Conservation (phyloP, 2,113 vertebrate species). For the Zosterops hypoxanthus region DNA sequence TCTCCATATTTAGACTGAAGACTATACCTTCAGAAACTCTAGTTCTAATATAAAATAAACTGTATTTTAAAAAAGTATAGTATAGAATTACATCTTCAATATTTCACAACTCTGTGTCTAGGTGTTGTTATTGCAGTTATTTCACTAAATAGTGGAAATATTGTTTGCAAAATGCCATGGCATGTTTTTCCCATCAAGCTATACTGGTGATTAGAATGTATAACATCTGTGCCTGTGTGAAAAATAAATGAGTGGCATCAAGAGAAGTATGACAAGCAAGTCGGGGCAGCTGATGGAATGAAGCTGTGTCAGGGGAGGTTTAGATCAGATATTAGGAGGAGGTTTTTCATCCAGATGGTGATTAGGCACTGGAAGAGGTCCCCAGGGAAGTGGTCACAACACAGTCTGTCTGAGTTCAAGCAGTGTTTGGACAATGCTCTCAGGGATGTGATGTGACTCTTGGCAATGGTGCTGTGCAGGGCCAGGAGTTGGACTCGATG, state of each 20-base stretch:
- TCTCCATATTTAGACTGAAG: neutral
- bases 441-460: neutral
- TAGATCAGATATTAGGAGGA: neutral
- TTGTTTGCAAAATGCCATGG: neutral
- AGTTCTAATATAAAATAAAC: neutral
- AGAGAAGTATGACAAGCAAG: neutral
- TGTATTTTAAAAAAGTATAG: neutral
- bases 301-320: neutral
- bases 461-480: neutral
- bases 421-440: neutral
- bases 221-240: neutral
- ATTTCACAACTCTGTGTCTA: neutral
- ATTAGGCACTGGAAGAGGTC: neutral
- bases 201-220: neutral
- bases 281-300: neutral
- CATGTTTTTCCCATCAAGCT: neutral
- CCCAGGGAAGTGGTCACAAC: neutral
- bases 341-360: neutral
- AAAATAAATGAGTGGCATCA: neutral
- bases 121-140: neutral
- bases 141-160: neutral
- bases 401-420: neutral
- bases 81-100: neutral
- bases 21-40: neutral
- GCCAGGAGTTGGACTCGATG: neutral